A percentile compares a stretch with the other conserved stretches of the same genome.
Evolutionary conservation across 2,888 invertebrate species (phyloP).

Genomic region (Vanessa cardui): DNA sequence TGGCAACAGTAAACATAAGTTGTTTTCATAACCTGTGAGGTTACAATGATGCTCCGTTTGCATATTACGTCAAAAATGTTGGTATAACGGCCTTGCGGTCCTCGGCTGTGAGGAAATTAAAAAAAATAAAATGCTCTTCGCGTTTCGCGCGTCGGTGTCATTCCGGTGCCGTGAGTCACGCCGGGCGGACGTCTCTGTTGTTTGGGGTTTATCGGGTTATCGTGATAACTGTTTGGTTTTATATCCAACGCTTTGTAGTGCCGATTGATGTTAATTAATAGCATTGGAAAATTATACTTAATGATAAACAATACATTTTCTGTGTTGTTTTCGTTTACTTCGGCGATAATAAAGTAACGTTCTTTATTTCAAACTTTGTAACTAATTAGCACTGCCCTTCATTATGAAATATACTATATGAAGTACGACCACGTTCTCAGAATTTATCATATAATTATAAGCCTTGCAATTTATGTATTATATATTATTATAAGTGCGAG

Average conservation of each 20-base stretch:
- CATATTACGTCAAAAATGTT: conserved; percentile 54
- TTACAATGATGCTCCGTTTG: conserved; percentile 52
- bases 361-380: conserved; percentile 10
- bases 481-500: too few species aligned
- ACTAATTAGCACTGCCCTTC: not conserved
- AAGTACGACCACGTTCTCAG: not conserved
- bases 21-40: conserved; percentile 48
- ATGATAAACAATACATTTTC: conserved; percentile 10
- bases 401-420: not conserved
- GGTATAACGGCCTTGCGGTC: conserved; percentile 57
- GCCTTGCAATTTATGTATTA: not conserved
- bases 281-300: conserved; percentile 17
- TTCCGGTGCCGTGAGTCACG: conserved; percentile 62
- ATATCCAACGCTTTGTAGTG: conserved; percentile 54
- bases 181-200: conserved; percentile 51
- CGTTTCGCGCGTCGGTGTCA: conserved; percentile 53
- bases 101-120: conserved; percentile 31
- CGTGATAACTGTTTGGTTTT: conserved; percentile 63
- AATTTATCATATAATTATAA: not conserved
- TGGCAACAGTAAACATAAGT: conserved; percentile 45
- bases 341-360: conserved; percentile 7
- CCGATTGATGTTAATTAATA: conserved; percentile 19
- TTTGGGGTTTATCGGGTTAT: conserved; percentile 49
- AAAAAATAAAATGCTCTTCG: conserved; percentile 46
- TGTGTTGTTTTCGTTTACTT: conserved; percentile 13